phyloP scores from a whole-genome alignment of 2,888 invertebrate genomes.

The Synergus laeviventris region DNA sequence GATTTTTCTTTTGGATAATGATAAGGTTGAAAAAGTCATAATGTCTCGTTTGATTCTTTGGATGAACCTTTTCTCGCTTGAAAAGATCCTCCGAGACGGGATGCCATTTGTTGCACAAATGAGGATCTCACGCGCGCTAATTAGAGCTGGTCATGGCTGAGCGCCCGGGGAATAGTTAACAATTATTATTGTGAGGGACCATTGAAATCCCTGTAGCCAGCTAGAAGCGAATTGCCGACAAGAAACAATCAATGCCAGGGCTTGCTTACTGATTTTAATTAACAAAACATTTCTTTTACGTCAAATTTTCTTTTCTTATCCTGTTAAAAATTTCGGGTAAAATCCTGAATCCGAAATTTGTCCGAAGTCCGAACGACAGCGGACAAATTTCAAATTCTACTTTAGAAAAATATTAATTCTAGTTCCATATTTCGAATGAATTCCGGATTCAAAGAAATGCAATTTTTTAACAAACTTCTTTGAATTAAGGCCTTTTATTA shows the following conservation, averaged over 20 bases:
- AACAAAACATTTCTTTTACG: not conserved
- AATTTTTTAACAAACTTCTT: too few species aligned
- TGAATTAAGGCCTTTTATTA: too few species aligned
- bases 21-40: not conserved
- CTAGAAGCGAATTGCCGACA: not conserved
- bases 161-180: conserved; percentile 50
- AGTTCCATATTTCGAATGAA: too few species aligned
- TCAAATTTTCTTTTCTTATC: too few species aligned
- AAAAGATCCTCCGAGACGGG: conserved; percentile 24
- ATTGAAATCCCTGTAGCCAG: conserved; percentile 48
- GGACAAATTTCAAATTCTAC: too few species aligned
- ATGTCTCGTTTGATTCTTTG: conserved; percentile 2
- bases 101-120: conserved; percentile 60
- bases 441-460: too few species aligned
- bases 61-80: not conserved
- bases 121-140: conserved; percentile 60
- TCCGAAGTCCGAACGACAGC: too few species aligned
- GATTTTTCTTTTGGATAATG: conserved; percentile 27
- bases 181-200: conserved; percentile 61
- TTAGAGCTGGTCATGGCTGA: conserved; percentile 53
- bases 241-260: not conserved
- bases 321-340: too few species aligned
- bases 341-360: too few species aligned
- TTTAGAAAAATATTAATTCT: too few species aligned
- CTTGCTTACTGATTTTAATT: not conserved